phyloP scores from a whole-genome alignment of 35 echinoderm and acorn worm genomes.

The Diadema setosum region DNA sequence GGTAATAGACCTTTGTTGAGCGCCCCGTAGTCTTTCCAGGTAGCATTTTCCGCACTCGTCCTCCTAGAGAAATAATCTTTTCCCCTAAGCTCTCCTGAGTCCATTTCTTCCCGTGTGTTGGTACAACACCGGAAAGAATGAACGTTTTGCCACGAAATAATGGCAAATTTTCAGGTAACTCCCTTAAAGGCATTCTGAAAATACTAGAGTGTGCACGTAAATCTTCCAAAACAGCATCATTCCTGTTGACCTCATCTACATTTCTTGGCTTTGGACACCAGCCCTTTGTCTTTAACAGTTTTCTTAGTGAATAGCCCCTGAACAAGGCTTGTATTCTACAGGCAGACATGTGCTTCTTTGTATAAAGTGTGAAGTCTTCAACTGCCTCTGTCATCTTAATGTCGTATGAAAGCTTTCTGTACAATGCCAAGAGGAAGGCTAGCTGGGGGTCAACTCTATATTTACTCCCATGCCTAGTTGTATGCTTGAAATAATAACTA shows the following conservation, averaged over 20 bases:
- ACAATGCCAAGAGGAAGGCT: conserved; percentile 31
- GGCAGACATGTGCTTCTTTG: neutral
- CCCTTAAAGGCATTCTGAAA: neutral
- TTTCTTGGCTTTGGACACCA: neutral
- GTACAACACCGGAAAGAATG: neutral
- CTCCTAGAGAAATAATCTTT: neutral
- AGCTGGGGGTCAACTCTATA: conserved; percentile 24
- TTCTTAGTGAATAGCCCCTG: neutral
- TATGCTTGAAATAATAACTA: conserved; percentile 57
- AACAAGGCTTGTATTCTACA: neutral
- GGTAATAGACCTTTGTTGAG: neutral
- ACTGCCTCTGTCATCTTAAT: neutral
- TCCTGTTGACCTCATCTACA: neutral
- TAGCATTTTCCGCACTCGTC: neutral
- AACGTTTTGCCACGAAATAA: neutral
- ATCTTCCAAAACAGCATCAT: neutral
- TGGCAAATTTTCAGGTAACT: neutral
- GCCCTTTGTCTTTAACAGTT: neutral
- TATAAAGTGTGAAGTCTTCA: neutral
- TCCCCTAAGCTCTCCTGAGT: neutral
- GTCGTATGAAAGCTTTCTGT: neutral
- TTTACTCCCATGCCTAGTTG: conserved; percentile 74
- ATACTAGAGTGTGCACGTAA: neutral
- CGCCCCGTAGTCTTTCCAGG: neutral
- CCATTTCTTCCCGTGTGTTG: neutral